Percentiles rank a stretch among this genome's conserved stretches.
Conservation (phyloP, 2,888 invertebrate genomes). For the Trissolcus brochymenae region DNA sequence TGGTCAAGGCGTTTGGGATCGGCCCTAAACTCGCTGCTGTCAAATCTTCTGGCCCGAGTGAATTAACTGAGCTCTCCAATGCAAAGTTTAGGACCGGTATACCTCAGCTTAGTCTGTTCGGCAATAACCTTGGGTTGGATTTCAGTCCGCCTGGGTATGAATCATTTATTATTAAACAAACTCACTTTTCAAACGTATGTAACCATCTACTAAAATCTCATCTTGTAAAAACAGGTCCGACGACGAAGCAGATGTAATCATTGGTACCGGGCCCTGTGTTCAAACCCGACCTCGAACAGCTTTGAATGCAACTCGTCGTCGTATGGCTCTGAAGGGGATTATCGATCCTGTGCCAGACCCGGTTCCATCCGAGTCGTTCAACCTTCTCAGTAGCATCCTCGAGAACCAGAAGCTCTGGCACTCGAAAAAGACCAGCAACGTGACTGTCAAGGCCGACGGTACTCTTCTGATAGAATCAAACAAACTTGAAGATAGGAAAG, state of each 20-base stretch:
- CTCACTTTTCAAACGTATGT: neutral
- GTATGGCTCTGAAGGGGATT: slow-evolving; percentile 67
- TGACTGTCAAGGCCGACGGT: slow-evolving; percentile 81
- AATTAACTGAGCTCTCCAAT: slow-evolving; percentile 51
- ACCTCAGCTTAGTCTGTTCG: slow-evolving; percentile 82
- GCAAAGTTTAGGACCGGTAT: slow-evolving; percentile 77
- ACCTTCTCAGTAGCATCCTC: slow-evolving; percentile 84
- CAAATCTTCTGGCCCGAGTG: neutral
- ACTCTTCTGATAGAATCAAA: slow-evolving; percentile 78
- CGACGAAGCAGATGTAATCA: slow-evolving; percentile 59
- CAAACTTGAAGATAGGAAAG: slow-evolving; percentile 36
- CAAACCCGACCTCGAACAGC: slow-evolving; percentile 65
- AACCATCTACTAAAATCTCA: neutral
- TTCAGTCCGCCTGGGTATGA: slow-evolving; percentile 75
- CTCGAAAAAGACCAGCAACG: slow-evolving; percentile 79
- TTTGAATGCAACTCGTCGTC: slow-evolving; percentile 67
- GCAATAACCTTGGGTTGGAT: slow-evolving; percentile 82
- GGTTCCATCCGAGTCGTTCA: slow-evolving; percentile 67
- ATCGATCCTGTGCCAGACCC: slow-evolving; percentile 53
- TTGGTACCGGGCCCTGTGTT: slow-evolving; percentile 64
- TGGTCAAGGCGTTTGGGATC: neutral
- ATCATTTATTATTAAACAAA: neutral
- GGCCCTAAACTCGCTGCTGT: neutral
- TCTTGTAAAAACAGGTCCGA: slow-evolving; percentile 55
- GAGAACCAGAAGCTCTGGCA: slow-evolving; percentile 84